Conservation (phyloP, 2,113 vertebrate species). For the Mellivora capensis region DNA sequence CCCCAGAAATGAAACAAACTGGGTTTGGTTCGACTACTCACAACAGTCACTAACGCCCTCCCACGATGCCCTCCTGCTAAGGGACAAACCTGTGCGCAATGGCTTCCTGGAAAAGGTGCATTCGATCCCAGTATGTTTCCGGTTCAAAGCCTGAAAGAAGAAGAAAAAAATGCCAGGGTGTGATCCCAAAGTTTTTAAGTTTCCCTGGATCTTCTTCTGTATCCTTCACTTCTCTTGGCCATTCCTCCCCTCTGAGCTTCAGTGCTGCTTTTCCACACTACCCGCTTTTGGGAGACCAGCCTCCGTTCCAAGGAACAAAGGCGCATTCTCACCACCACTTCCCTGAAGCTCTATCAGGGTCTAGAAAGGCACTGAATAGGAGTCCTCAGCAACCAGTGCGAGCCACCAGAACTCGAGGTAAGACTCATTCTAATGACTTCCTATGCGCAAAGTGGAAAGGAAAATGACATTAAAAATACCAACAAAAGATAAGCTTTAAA, state of each 20-base stretch:
- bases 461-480: background rate
- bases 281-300: background rate
- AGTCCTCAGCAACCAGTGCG: background rate
- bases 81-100: constrained; percentile 90
- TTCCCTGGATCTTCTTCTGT: background rate
- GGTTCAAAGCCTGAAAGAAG: constrained; percentile 92
- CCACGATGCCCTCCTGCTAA: background rate
- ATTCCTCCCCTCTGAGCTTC: background rate
- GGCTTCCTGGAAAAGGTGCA: constrained; percentile 97
- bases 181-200: background rate
- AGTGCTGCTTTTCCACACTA: background rate
- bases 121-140: constrained; percentile 97
- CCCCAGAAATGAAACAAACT: background rate
- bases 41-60: background rate
- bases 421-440: background rate
- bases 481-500: background rate
- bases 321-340: background rate
- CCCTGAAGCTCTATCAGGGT: background rate
- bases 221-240: background rate
- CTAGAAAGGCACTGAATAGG: background rate
- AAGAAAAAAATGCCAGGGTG: background rate
- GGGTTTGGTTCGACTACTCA: background rate
- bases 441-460: background rate
- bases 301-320: background rate
- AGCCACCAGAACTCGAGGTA: background rate